Evolutionary conservation across 2,888 invertebrate genomes (phyloP), one percentile per base, ranked within the genome.

Genomic region (Tortrix viridana): DNA sequence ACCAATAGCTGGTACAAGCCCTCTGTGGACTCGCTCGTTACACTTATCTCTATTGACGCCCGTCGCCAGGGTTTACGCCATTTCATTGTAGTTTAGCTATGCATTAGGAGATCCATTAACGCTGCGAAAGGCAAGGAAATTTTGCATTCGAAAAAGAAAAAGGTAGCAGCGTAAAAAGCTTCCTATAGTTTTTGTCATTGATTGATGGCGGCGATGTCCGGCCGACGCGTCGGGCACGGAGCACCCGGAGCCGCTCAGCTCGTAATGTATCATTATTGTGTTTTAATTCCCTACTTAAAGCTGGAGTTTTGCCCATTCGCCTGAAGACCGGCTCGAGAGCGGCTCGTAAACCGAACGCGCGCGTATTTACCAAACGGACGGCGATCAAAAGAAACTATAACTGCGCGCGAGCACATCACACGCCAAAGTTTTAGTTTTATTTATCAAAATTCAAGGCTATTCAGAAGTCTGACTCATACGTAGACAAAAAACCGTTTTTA

Each of bases 271-370:
- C 53, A 61, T 56, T 49, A 44, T 55, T 56, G 32, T 50, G 55
- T 61, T 50, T 61, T 61, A 49, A 61, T 61, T 61, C 49, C 55
- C 49, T 55, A 50, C 61, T 61, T 49, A 55, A 44, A 50, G 49
- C 55, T 61, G 61, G 61, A 61, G 55, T 61, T 56, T 49, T 61
- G 61, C 61, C 61, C 61, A 61, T 55, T 55, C 44, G 22, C 43
- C 49, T 55, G 43, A 55, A 49, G 55, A 61, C 55, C 61, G 61
- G 18, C 61, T 48, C 44, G 43, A 48, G 55, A 55, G 61, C 44
- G 49, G 49, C 61, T 61, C 61, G 55, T 61, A 55, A 61, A 61
- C 32, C 48, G 55, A 48, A 44, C 41, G n/a, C 38, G 48, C 43
- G 53, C 43, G 60, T 62, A 62, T 62, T 62, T 62, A 62, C 46